These are phyloP conservation scores for Zaprionus davidi DNA, from an alignment of 1,140 invertebrate species.

Conservation along the genomic window DNA sequence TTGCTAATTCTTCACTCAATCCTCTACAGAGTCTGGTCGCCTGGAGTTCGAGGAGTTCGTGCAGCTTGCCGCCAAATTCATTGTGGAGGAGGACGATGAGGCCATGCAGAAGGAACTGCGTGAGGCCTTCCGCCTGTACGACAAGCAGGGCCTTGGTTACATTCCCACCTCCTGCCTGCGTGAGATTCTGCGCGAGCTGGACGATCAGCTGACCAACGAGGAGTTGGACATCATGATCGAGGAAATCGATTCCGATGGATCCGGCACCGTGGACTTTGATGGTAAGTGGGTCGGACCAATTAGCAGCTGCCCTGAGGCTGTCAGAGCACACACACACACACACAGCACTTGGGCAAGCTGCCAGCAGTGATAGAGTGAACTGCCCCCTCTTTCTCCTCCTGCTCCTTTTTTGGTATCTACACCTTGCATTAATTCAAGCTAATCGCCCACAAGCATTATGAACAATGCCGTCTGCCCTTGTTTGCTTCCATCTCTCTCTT, in stretches of 20 bases:
- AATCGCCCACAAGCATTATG: constrained; percentile 4
- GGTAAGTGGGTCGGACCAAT: constrained; percentile 84
- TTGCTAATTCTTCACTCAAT: constrained; percentile 9
- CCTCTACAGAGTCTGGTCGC: constrained; percentile 92
- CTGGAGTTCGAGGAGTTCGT: constrained; percentile 98
- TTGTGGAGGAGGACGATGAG: constrained; percentile 97
- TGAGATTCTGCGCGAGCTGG: constrained; percentile 95
- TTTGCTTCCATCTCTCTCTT: background rate
- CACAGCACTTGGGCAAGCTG: constrained; percentile 28
- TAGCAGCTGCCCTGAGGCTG: constrained; percentile 41
- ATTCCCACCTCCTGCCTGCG: constrained; percentile 96
- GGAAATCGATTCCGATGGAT: constrained; percentile 98
- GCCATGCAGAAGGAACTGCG: constrained; percentile 95
- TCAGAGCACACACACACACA: constrained; percentile 13
- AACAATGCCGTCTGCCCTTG: constrained; percentile 19
- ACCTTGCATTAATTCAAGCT: constrained; percentile 5
- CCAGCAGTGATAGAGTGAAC: constrained; percentile 31
- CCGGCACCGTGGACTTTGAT: constrained; percentile 89
- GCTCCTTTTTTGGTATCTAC: background rate
- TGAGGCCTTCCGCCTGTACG: constrained; percentile 96
- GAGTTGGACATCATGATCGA: constrained; percentile 98
- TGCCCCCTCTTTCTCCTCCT: background rate
- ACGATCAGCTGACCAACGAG: constrained; percentile 95
- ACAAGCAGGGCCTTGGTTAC: constrained; percentile 96
- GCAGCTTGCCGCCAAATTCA: constrained; percentile 96